A percentile compares a stretch with the other conserved stretches of the same genome.
Evolutionary conservation across 2,888 invertebrate genomes (phyloP).

Genomic region (Sarcophaga subvicina): DNA sequence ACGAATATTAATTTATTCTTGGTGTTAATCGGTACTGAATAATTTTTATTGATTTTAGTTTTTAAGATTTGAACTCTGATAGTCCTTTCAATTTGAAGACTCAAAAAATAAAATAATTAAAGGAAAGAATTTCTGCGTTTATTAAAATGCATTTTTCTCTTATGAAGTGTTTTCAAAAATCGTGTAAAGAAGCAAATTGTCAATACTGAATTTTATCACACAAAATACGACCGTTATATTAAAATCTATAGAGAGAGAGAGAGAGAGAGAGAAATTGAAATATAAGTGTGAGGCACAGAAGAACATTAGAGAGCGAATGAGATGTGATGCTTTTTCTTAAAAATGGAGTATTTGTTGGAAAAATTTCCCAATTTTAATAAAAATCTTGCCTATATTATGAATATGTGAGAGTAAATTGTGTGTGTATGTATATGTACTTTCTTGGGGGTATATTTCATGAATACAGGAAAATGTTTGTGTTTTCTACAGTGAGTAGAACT

Average conservation of each 20-base stretch:
- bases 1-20: no score
- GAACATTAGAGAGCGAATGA: not conserved
- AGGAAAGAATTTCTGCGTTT: no score
- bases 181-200: not conserved
- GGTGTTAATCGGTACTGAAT: no score
- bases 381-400: conserved; percentile 31
- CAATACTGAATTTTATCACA: not conserved
- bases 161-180: no score
- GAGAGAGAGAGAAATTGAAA: not conserved
- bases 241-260: not conserved
- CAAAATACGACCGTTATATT: not conserved
- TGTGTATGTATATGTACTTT: conserved; percentile 2
- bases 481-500: conserved; percentile 57
- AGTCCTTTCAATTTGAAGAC: no score
- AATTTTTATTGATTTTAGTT: no score
- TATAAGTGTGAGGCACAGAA: not conserved
- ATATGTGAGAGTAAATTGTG: not conserved
- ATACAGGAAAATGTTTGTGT: conserved; percentile 57
- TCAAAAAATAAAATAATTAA: no score
- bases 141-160: no score
- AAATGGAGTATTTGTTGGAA: not conserved
- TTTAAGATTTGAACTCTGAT: no score
- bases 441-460: conserved; percentile 48
- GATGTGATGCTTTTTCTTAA: not conserved
- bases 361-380: conserved; percentile 55